Base-by-base conservation (phyloP, 1,140 invertebrate species). In the Antheraea mylitta region DNA sequence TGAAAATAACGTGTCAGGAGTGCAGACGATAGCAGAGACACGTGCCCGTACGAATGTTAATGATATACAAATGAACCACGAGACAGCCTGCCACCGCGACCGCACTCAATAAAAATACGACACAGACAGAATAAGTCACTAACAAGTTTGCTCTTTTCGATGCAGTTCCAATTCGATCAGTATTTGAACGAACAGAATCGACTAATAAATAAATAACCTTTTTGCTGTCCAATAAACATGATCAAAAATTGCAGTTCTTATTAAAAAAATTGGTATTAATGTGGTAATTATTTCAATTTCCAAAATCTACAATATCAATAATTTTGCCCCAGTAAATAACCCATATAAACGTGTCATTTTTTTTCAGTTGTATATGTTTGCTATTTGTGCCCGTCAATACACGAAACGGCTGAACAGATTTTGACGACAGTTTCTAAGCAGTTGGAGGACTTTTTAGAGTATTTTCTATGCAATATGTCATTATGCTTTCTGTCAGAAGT, bases 1-100 rank as follows among this genome's bases (percentile, higher is more conserved):
- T 81, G 71, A 81, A 81, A 81, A 81, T 81, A 69, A 71, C 71
- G 68, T 81, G 79, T 81, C 77, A 79, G 11, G 37, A 38, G 45
- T 38, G 70, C 71, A 69, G 66, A 18, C 69, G 72, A 30, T 30
- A 9, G 63, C 30, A 66, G 64, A 59, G 59, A 58, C 36, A 66
- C 60, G 60, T 22, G 58, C 64, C 19, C 63, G 13, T 19, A 48
- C 66, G 58, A 53, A 70, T 70, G 66, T 60, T 79, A 79, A 79
- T 77, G 67, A 72, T 77, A 77, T 79, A 79, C 78, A 79, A 79
- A 79, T 77, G 75, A 77, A 79, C 58, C 45, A 53, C 59, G 45
- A 68, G 68, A 72, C 68, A 64, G 53, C 18, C 11, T 66, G 73
- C 58, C 68, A 45, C 58, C 61, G 59, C 45, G 45, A n/a, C 18